Evolutionary conservation across 1,140 invertebrate species (phyloP).

Genomic region (Mactra quadrangularis): DNA sequence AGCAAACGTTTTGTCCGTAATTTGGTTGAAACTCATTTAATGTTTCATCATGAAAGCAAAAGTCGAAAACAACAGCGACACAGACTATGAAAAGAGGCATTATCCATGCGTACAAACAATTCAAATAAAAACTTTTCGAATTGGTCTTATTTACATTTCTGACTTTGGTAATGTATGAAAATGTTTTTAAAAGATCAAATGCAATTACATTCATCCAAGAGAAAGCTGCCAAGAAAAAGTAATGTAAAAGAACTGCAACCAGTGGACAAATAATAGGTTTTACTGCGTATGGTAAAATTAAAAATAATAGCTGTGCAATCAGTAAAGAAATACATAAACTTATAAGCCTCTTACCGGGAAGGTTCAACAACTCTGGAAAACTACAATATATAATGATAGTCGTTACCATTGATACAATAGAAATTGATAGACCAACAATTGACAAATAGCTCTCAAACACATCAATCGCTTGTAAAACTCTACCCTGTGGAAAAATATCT

Average conservation of each 20-base stretch:
- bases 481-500: not conserved
- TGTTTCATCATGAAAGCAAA: conserved; percentile 50
- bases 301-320: conserved; percentile 83
- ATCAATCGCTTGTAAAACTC: not conserved
- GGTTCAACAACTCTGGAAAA: conserved; percentile 83
- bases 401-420: conserved; percentile 55
- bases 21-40: conserved; percentile 45
- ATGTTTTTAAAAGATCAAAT: conserved; percentile 87
- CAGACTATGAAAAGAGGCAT: conserved; percentile 84
- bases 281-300: conserved; percentile 75
- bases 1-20: conserved; percentile 81
- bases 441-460: not conserved
- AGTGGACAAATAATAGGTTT: conserved; percentile 61
- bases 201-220: conserved; percentile 86
- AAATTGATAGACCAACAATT: not conserved
- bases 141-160: conserved; percentile 44
- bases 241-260: conserved; percentile 84
- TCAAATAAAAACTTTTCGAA: conserved; percentile 82
- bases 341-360: conserved; percentile 85
- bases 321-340: conserved; percentile 83
- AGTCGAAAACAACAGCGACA: conserved; percentile 83
- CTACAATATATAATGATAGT: conserved; percentile 80
- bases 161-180: conserved; percentile 68
- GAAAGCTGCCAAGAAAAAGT: conserved; percentile 85
- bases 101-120: conserved; percentile 79